A percentile compares a stretch with the other conserved stretches of the same genome.
Evolutionary conservation across 2,888 invertebrate genomes (phyloP).

Genomic region (Pomacea canaliculata): DNA sequence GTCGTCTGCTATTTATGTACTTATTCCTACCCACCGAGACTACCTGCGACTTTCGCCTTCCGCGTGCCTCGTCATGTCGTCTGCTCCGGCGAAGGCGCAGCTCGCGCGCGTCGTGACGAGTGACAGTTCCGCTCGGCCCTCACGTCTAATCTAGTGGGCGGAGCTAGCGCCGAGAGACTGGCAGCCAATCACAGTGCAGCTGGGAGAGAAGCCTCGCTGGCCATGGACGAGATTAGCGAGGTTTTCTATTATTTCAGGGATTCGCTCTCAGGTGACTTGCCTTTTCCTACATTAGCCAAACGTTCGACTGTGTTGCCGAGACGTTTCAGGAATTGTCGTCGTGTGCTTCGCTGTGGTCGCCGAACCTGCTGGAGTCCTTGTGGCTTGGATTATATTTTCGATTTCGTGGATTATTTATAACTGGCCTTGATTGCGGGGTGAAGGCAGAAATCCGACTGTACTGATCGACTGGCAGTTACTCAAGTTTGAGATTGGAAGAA

Average conservation of each 20-base stretch:
- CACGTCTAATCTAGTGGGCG: conserved; percentile 11
- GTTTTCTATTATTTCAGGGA: conserved; percentile 1
- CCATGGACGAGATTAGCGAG: conserved; percentile 16
- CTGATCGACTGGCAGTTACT: too few species aligned
- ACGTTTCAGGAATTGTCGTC: not conserved
- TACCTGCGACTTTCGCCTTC: too few species aligned
- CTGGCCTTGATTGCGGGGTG: too few species aligned
- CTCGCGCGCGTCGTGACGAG: not conserved
- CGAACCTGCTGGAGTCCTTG: not conserved
- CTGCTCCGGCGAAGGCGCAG: too few species aligned
- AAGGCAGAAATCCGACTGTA: too few species aligned
- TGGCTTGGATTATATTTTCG: not conserved
- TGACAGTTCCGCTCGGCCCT: conserved; percentile 7
- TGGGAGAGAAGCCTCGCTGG: not conserved
- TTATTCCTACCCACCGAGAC: too few species aligned
- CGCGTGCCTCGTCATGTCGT: too few species aligned
- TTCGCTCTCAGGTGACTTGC: conserved; percentile 19
- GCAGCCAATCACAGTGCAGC: conserved; percentile 10
- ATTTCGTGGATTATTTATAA: not conserved
- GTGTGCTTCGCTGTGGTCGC: not conserved
- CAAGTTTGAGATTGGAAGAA: too few species aligned
- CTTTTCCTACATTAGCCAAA: conserved; percentile 4
- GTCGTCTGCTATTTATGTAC: too few species aligned
- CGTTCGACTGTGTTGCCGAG: not conserved
- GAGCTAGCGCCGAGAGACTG: not conserved